Conservation (phyloP, 2,888 invertebrate genomes). For the Ypsolopha sequella region DNA sequence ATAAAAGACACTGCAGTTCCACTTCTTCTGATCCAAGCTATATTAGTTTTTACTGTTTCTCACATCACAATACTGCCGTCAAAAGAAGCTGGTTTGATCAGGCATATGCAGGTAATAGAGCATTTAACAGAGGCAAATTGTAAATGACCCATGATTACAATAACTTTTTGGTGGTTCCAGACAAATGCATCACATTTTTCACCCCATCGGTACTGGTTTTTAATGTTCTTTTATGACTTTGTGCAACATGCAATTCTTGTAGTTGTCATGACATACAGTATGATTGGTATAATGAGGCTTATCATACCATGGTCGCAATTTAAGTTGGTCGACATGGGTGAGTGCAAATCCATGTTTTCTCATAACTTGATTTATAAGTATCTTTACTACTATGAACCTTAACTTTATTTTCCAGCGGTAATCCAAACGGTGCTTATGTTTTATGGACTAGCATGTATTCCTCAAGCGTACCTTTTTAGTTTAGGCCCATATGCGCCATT, state of each 20-base stretch:
- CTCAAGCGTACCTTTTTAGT: slow-evolving; percentile 54
- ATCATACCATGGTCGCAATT: slow-evolving; percentile 23
- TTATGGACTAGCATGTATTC: slow-evolving; percentile 46
- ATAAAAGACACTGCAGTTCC: slow-evolving; percentile 23
- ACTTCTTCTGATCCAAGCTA: slow-evolving; percentile 39
- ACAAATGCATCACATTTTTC: slow-evolving; percentile 42
- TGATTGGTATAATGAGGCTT: slow-evolving; percentile 25
- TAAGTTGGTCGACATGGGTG: slow-evolving; percentile 34
- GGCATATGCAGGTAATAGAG: slow-evolving; percentile 39
- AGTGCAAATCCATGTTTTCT: slow-evolving; percentile 14
- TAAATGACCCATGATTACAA: too few species aligned
- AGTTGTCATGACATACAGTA: slow-evolving; percentile 25
- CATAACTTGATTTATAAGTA: too few species aligned
- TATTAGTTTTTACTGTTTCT: slow-evolving; percentile 43
- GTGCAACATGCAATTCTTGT: slow-evolving; percentile 31
- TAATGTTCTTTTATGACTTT: slow-evolving; percentile 40
- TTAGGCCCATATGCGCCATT: slow-evolving; percentile 37
- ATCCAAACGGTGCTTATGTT: slow-evolving; percentile 34
- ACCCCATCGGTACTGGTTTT: slow-evolving; percentile 42
- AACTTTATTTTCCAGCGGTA: slow-evolving; percentile 25
- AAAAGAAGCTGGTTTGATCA: slow-evolving; percentile 40
- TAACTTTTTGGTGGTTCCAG: slow-evolving; percentile 18
- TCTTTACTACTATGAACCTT: too few species aligned
- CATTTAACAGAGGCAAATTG: too few species aligned
- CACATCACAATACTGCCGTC: slow-evolving; percentile 50